phyloP scores from a whole-genome alignment of 2,113 vertebrate species.

The Mastomys coucha region DNA sequence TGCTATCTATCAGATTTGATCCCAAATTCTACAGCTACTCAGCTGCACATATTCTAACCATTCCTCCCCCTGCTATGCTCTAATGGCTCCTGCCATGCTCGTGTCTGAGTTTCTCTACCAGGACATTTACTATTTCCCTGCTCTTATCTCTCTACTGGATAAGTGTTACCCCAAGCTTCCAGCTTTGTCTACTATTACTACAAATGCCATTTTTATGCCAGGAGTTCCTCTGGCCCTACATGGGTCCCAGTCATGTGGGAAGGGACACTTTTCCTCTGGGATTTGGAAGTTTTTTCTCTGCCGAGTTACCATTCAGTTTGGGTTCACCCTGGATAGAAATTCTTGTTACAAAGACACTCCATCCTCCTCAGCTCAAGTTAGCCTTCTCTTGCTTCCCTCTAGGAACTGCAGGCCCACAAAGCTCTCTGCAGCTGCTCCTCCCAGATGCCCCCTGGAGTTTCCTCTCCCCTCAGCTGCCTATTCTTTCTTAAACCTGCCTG shows the following conservation, averaged over 20 bases:
- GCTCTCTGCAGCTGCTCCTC: neutral
- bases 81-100: neutral
- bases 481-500: neutral
- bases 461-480: neutral
- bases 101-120: neutral
- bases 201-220: neutral
- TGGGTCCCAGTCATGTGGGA: neutral
- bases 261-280: neutral
- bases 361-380: neutral
- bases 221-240: neutral
- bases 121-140: neutral
- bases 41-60: neutral
- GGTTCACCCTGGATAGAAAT: neutral
- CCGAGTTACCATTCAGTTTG: neutral
- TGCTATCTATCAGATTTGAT: neutral
- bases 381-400: neutral
- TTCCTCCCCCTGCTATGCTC: neutral
- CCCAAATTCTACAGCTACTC: neutral
- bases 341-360: neutral
- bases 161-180: neutral
- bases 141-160: neutral
- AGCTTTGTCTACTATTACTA: neutral
- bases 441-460: neutral
- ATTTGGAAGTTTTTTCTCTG: neutral
- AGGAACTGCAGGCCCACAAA: neutral